Conservation (phyloP, 2,797 vertebrate species). For the Tamandua tetradactyla region DNA sequence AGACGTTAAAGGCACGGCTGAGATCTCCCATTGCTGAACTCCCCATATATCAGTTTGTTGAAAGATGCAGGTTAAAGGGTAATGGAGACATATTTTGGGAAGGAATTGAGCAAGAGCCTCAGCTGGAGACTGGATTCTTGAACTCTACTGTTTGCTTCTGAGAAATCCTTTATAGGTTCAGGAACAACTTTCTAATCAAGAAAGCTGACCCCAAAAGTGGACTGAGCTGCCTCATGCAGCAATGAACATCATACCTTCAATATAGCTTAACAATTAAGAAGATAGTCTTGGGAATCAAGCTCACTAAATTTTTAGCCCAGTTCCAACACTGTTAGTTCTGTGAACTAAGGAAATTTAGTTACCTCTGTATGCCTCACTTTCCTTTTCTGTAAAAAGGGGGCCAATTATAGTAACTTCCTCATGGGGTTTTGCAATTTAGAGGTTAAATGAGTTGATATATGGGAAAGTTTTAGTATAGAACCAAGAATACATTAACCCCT, state of each 20-base stretch:
- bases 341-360: not conserved
- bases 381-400: not conserved
- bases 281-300: not conserved
- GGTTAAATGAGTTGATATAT: not conserved
- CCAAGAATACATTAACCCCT: not conserved
- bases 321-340: not conserved
- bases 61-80: constrained; percentile 63
- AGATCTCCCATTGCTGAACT: not conserved
- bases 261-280: not conserved
- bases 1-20: constrained; percentile 57
- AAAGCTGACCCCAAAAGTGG: not conserved
- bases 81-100: constrained; percentile 22
- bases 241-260: not conserved
- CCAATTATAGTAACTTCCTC: not conserved
- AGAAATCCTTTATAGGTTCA: not conserved
- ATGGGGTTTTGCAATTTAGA: not conserved
- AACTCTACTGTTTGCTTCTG: constrained; percentile 38
- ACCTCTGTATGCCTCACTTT: not conserved
- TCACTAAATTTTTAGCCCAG: not conserved
- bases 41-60: constrained; percentile 47
- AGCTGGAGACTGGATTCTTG: constrained; percentile 15
- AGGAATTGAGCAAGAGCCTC: constrained; percentile 45
- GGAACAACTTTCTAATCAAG: constrained; percentile 16
- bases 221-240: not conserved
- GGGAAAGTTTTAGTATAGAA: not conserved